Evolutionary conservation across 2,113 vertebrate genomes (phyloP).

Genomic region (Rhombomys opimus): DNA sequence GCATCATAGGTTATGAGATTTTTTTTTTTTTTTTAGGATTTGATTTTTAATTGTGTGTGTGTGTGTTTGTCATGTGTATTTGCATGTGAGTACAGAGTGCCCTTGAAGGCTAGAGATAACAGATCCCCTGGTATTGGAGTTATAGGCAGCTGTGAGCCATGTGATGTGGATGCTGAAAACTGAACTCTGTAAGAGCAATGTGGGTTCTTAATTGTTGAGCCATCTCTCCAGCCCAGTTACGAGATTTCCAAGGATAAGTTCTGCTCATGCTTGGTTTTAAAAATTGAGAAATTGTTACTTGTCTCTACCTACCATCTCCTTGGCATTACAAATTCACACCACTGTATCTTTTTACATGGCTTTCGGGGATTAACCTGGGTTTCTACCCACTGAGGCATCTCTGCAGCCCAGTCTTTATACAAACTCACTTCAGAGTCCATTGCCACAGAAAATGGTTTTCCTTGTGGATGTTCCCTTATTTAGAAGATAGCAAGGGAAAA

Average conservation of each 20-base stretch:
- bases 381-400: background rate
- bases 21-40: slow-evolving; percentile 50
- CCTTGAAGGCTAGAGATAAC: background rate
- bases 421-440: background rate
- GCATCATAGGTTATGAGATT: background rate
- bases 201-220: background rate
- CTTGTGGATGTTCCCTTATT: background rate
- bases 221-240: background rate
- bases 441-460: background rate
- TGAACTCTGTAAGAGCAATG: background rate
- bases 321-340: background rate
- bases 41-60: background rate
- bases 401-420: background rate
- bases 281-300: background rate
- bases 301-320: background rate
- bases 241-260: background rate
- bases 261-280: background rate
- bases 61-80: background rate
- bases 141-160: background rate
- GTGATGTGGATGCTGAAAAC: background rate
- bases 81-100: background rate
- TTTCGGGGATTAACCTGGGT: background rate
- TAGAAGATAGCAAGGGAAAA: background rate
- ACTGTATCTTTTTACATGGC: background rate
- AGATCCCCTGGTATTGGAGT: background rate